Conservation (phyloP, 1,140 invertebrate genomes). For the Listronotus oregonensis region DNA sequence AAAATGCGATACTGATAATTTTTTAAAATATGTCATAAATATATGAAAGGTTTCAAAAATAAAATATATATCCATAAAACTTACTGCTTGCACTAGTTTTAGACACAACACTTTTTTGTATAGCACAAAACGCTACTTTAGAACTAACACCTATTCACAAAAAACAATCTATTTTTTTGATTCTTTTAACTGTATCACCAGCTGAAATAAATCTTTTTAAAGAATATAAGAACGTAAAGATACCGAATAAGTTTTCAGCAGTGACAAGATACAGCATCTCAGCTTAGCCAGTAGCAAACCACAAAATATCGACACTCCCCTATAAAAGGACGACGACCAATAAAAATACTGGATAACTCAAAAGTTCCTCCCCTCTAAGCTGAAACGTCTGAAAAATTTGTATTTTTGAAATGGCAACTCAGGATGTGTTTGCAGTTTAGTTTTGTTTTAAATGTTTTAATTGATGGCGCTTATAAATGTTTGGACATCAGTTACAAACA, state of each 20-base stretch:
- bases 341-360: background rate
- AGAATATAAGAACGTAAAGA: constrained; percentile 44
- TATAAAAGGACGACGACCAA: constrained; percentile 25
- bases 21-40: too few relatives aligned
- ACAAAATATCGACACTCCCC: constrained; percentile 11
- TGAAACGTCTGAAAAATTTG: constrained; percentile 2
- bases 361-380: constrained; percentile 13
- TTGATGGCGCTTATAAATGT: too few relatives aligned
- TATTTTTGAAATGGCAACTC: constrained; percentile 11
- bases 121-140: too few relatives aligned
- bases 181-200: constrained; percentile 29
- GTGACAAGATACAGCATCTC: constrained; percentile 39
- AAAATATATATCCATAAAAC: too few relatives aligned
- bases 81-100: too few relatives aligned
- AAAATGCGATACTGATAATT: too few relatives aligned
- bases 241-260: constrained; percentile 39
- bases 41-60: too few relatives aligned
- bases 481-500: too few relatives aligned
- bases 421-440: constrained; percentile 1
- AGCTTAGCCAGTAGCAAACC: constrained; percentile 36
- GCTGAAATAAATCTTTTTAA: constrained; percentile 36
- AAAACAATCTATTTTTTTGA: too few relatives aligned
- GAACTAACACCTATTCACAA: too few relatives aligned
- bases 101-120: too few relatives aligned
- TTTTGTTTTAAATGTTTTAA: too few relatives aligned